These are phyloP conservation scores for Sarotherodon lohbergeri DNA, from an alignment of 2,113 vertebrate genomes.

Conservation along the genomic window DNA sequence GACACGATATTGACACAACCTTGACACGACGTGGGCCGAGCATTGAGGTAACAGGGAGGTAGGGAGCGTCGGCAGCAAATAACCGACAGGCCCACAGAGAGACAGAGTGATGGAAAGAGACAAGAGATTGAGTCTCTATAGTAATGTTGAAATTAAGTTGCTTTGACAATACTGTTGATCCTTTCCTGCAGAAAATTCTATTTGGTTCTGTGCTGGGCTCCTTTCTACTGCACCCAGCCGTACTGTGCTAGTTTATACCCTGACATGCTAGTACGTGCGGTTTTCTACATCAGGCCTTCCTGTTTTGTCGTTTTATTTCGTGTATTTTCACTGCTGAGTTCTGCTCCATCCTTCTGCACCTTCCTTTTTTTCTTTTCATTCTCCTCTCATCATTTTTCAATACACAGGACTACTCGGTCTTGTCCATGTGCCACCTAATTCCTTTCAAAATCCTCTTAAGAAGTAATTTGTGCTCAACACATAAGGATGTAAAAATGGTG, in stretches of 20 bases:
- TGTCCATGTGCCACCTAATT: conserved; percentile 14
- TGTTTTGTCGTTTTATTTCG: neutral
- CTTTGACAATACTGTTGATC: conserved; percentile 42
- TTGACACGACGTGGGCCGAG: conserved; percentile 49
- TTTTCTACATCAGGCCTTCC: neutral
- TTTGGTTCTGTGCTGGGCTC: neutral
- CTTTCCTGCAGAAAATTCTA: neutral
- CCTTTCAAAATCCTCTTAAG: conserved; percentile 21
- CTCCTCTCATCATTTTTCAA: conserved; percentile 14
- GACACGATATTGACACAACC: conserved; percentile 44
- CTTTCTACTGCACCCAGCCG: neutral
- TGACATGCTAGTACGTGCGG: neutral
- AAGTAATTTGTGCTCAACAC: conserved; percentile 24
- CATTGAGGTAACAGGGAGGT: conserved; percentile 12
- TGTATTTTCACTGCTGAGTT: neutral
- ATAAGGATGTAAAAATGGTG: conserved; percentile 6
- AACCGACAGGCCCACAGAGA: conserved; percentile 26
- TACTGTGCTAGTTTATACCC: neutral
- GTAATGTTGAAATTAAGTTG: conserved; percentile 51
- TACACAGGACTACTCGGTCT: neutral
- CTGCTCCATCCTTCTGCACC: neutral
- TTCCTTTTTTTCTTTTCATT: neutral
- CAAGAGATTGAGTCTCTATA: conserved; percentile 26
- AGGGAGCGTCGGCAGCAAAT: conserved; percentile 14
- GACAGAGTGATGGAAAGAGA: conserved; percentile 5